A percentile compares a stretch with the other conserved stretches of the same genome.
Conservation (phyloP, 1,140 invertebrate species). For the Thaumetopoea pityocampa region DNA sequence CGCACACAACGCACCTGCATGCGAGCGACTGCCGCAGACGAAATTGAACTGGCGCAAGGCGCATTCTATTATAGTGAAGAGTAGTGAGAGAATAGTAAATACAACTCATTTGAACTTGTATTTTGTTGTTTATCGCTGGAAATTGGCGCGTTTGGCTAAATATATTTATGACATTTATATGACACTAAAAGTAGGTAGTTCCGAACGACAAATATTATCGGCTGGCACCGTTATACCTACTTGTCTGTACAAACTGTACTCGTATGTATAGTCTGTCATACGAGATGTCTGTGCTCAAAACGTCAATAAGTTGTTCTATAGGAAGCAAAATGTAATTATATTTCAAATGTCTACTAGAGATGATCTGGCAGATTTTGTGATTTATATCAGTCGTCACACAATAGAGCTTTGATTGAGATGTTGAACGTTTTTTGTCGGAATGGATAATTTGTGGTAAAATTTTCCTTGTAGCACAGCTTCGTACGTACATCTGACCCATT, state of each 20-base stretch:
- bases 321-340: constrained; percentile 7
- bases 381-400: constrained; percentile 2
- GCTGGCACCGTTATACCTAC: too few relatives aligned
- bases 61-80: constrained; percentile 46
- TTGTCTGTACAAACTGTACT: too few relatives aligned
- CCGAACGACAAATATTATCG: too few relatives aligned
- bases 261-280: neutral
- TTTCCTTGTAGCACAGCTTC: too few relatives aligned
- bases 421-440: neutral
- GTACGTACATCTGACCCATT: too few relatives aligned
- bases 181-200: too few relatives aligned
- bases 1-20: constrained; percentile 64
- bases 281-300: constrained; percentile 8
- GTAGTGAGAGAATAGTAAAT: constrained; percentile 30
- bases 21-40: constrained; percentile 62
- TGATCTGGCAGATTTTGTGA: constrained; percentile 8
- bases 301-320: constrained; percentile 1
- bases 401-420: constrained; percentile 7
- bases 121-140: constrained; percentile 5
- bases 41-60: constrained; percentile 64
- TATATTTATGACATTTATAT: neutral
- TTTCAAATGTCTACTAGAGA: constrained; percentile 1
- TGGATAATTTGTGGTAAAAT: neutral
- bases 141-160: constrained; percentile 3
- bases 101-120: constrained; percentile 12